Conservation (phyloP, 2,113 vertebrate species). For the Psittacula cyanocephala region DNA sequence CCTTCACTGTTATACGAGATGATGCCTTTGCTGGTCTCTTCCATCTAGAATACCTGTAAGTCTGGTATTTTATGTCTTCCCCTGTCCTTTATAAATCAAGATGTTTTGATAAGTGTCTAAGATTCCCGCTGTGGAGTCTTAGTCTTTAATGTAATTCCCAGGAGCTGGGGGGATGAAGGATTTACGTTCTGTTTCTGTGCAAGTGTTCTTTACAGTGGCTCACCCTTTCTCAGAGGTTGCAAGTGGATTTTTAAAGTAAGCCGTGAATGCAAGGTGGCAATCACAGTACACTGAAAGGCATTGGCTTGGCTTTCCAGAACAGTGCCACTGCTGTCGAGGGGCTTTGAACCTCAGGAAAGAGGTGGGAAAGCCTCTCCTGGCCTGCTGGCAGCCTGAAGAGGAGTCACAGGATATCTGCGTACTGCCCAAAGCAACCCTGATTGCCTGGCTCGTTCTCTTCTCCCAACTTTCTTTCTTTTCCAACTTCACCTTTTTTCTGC, state of each 20-base stretch:
- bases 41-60: constrained; percentile 98
- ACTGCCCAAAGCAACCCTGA: neutral
- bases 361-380: neutral
- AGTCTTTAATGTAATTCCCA: neutral
- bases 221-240: neutral
- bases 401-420: neutral
- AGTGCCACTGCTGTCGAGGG: neutral
- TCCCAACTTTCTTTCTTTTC: neutral
- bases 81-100: neutral
- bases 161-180: neutral
- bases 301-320: constrained; percentile 23
- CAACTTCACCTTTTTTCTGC: neutral
- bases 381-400: neutral
- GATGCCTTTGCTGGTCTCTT: constrained; percentile 96
- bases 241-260: neutral
- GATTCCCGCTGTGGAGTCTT: neutral
- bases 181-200: neutral
- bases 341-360: constrained; percentile 15
- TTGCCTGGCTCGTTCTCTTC: neutral
- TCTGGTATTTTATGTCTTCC: constrained; percentile 43
- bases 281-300: neutral
- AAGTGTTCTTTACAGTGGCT: neutral
- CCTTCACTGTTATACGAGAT: constrained; percentile 89
- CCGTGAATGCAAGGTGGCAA: neutral
- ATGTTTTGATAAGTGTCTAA: neutral